Evolutionary conservation across 2,113 vertebrate species (phyloP).

Genomic region (Pogona vitticeps): DNA sequence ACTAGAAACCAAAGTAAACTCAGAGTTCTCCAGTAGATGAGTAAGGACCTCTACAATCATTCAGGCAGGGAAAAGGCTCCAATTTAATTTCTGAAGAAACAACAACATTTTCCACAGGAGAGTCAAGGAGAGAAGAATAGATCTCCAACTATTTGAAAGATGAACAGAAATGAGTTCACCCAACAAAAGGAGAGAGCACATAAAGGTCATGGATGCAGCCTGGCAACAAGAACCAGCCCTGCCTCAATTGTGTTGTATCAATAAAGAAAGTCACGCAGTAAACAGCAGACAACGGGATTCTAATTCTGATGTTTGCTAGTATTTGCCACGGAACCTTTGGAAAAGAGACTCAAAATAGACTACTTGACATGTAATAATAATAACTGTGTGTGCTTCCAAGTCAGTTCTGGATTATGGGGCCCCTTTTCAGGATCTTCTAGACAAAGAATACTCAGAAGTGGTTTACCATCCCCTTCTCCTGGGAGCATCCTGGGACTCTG

Average conservation of each 20-base stretch:
- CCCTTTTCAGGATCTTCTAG: too few relatives aligned
- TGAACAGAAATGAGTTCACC: constrained; percentile 7
- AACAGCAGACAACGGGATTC: neutral
- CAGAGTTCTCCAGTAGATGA: neutral
- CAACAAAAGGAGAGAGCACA: constrained; percentile 3
- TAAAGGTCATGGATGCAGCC: constrained; percentile 7
- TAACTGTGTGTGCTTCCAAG: too few relatives aligned
- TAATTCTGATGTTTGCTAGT: neutral
- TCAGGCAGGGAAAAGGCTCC: neutral
- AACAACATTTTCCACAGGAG: neutral
- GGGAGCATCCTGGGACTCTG: too few relatives aligned
- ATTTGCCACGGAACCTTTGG: neutral
- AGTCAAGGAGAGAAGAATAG: neutral
- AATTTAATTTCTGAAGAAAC: constrained; percentile 16
- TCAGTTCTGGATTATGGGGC: too few relatives aligned
- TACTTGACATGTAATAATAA: neutral
- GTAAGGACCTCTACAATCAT: neutral
- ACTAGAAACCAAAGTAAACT: neutral
- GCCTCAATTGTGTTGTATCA: neutral
- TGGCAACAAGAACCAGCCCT: constrained; percentile 19
- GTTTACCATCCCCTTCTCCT: too few relatives aligned
- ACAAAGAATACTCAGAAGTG: too few relatives aligned
- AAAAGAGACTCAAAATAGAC: neutral
- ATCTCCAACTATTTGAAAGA: constrained; percentile 5
- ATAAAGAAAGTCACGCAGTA: neutral